Conservation (phyloP, 2,113 vertebrate genomes). For the Centrocercus urophasianus region DNA sequence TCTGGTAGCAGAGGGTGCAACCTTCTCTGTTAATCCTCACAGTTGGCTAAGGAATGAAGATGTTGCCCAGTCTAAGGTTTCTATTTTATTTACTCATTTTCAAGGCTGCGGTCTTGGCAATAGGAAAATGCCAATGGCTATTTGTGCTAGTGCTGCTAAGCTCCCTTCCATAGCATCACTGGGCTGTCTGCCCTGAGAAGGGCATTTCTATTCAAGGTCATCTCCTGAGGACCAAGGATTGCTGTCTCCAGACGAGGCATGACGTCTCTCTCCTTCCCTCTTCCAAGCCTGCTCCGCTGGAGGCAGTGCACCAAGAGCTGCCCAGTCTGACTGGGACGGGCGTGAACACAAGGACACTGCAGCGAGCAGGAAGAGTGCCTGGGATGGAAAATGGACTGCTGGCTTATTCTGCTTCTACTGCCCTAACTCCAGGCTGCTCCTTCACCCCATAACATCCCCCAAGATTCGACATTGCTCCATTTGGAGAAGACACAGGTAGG, state of each 20-base stretch:
- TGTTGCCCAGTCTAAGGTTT: background rate
- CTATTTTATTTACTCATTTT: background rate
- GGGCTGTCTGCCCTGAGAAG: background rate
- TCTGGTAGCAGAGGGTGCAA: background rate
- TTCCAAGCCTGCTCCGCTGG: background rate
- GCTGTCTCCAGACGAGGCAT: background rate
- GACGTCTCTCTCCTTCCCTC: background rate
- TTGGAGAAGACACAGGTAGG: background rate
- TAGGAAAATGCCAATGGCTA: background rate
- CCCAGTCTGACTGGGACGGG: background rate
- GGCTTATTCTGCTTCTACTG: background rate
- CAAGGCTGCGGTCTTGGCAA: background rate
- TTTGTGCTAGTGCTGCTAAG: conserved; percentile 18
- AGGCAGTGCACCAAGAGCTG: background rate
- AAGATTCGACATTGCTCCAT: background rate
- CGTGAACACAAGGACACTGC: background rate
- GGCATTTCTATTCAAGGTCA: background rate
- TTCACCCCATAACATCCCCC: background rate
- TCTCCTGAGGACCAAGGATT: background rate
- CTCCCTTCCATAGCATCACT: background rate
- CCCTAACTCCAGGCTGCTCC: background rate
- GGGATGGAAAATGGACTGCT: background rate
- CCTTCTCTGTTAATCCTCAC: background rate
- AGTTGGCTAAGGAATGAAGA: background rate
- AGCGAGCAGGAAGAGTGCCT: background rate